Evolutionary conservation across 1,140 invertebrate genomes (phyloP), one percentile per base, ranked within the genome.

Genomic region (Planococcus citri): DNA sequence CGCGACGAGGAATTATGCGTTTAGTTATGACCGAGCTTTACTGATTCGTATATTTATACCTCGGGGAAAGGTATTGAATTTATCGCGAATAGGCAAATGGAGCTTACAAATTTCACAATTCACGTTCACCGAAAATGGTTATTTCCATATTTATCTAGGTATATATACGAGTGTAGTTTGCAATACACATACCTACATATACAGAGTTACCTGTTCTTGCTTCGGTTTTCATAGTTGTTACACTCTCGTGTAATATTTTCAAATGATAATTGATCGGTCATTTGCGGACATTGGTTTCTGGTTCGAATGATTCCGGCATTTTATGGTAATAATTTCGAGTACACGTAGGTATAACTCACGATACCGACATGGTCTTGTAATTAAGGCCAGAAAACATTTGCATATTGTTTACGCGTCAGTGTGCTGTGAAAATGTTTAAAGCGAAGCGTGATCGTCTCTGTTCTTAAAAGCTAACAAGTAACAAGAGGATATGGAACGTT

Each of bases 261-360:
- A 51, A 51, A 51, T 51, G 41, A 51, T n/a, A 51, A 51, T 51
- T 51, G 41, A 51, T 51, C 17, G 41, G 41, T 51, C 12, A 17
- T 51, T 51, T 51, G 41, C 41, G 41, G 41, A 51, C 41, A 51
- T n/a, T 51, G 41, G 41, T 51, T 51, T n/a, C 41, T 51, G 41
- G 41, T 20, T 51, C 17, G 41, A 14, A 3, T n/a, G 41, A 3
- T 51, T 51, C 17, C 41, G 41, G 17, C 17, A 51, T 51, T 51
- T 51, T 51, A 51, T 51, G 41, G 41, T 51, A 51, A 51, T 51
- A 9, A 14, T 51, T 51, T 17, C 6, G 17, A 51, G 41, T 33
- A 33, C 12, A n/a, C n/a, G n/a, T n/a, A n/a, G n/a, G n/a, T 51
- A 20, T 51, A 51, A 14, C 41, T 20, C 10, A 20, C 41, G 17